Conservation (phyloP, 2,113 vertebrate species). For the Amblyornis subalaris region DNA sequence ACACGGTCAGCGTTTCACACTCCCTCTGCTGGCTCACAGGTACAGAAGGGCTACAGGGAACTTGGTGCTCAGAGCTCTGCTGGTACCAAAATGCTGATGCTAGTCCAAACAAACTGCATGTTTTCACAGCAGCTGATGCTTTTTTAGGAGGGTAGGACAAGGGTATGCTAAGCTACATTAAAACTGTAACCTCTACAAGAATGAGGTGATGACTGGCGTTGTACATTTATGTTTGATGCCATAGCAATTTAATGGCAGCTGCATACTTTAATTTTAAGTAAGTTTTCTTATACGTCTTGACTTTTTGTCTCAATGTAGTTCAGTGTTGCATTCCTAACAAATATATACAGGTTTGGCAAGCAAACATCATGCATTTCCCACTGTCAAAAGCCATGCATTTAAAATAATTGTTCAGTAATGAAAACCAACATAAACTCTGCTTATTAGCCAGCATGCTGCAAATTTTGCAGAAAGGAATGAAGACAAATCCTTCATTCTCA, state of each 20-base stretch:
- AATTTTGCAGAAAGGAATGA: not conserved
- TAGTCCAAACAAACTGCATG: not conserved
- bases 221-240: not conserved
- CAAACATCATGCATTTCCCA: not conserved
- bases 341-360: not conserved
- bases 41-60: not conserved
- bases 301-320: not conserved
- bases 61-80: not conserved
- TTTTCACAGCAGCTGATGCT: not conserved
- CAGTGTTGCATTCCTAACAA: not conserved
- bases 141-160: not conserved
- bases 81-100: not conserved
- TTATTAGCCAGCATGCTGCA: not conserved
- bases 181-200: not conserved
- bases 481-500: conserved; percentile 2
- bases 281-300: not conserved
- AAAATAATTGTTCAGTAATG: not conserved
- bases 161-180: not conserved
- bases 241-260: not conserved
- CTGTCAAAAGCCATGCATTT: not conserved
- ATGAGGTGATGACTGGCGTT: not conserved
- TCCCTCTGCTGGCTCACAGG: not conserved
- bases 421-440: not conserved
- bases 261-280: not conserved
- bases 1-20: not conserved